Conservation (phyloP, 1,140 invertebrate species). For the Meloidogyne hapla region DNA sequence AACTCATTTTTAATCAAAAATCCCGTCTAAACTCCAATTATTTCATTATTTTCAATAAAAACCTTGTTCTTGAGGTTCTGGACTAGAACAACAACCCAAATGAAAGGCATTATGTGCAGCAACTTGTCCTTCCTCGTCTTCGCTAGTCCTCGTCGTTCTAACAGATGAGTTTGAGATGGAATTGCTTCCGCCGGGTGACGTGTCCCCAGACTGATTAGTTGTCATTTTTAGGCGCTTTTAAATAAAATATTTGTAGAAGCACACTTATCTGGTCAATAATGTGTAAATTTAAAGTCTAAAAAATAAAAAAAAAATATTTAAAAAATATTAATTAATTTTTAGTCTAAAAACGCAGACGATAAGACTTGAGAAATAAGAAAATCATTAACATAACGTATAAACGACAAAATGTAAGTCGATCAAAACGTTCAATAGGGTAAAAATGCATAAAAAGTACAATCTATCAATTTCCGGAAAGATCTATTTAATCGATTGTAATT, state of each 20-base stretch:
- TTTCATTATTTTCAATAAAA: no score
- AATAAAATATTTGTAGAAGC: background rate
- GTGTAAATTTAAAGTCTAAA: background rate
- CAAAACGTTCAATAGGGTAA: background rate
- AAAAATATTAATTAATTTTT: background rate
- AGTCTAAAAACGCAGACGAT: background rate
- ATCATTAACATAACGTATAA: background rate
- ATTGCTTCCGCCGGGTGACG: conserved; percentile 32
- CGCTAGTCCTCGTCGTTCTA: conserved; percentile 19
- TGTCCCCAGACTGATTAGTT: conserved; percentile 25
- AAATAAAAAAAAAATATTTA: background rate
- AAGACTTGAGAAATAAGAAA: background rate
- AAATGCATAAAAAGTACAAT: no score
- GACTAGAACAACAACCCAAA: conserved; percentile 37
- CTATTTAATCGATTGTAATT: background rate
- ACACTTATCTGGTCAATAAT: background rate
- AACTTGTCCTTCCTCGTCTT: conserved; percentile 19
- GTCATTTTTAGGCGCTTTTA: conserved; percentile 22
- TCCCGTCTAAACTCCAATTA: background rate
- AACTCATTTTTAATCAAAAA: no score
- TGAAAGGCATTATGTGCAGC: conserved; percentile 33
- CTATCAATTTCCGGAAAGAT: no score
- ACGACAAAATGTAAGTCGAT: background rate
- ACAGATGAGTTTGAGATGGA: conserved; percentile 26
- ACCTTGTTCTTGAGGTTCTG: conserved; percentile 29